Base-by-base conservation (phyloP, 2,113 vertebrate genomes). In the Scopus umbretta region DNA sequence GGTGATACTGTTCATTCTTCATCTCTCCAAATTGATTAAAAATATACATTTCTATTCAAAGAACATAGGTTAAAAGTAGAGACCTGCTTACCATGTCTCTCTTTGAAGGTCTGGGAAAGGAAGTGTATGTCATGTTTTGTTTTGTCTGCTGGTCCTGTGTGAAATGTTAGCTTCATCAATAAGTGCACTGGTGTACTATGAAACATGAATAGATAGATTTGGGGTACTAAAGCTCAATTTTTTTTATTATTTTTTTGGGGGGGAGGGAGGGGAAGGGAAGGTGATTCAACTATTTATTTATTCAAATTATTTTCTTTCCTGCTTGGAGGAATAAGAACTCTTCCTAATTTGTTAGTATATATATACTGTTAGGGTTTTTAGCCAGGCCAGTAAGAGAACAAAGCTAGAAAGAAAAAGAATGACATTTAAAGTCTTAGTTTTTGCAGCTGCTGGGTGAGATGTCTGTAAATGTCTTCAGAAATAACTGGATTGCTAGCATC, bases 241-340 rank as follows among this genome's bases (percentile, higher is more conserved):
- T 43, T 42, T 58, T 29, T 22, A 4, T 47, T 47, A 16, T 36
- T 36, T 66, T 40, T 45, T 43, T 67, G 30, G 13, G 1, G 27
- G 14, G 3, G 5, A 11, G 17, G 7, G 2, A 2, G 5, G 5
- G 10, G n/a, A n/a, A n/a, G n/a, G n/a, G n/a, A n/a, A 3, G 15
- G 17, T 27, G 76, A 14, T 66, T 66, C 34, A 58, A 4, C 22
- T 86, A 11, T 45, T 52, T 63, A 78, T 22, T 29, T 52, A 50
- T 10, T 78, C 3, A 20, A 32, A 66, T 52, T 7, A 16, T 36
- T 73, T 52, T 50, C 40, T 45, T 79, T 90, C 49, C 40, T 78
- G 13, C 40, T 79, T 52, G 43, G 19, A 76, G 21, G 40, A 76
- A 34, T 89, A 50, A 66, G 40, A 65, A 40, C 30, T 67, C 25